Percentiles rank a stretch among this genome's conserved stretches.
Evolutionary conservation across 1,140 invertebrate genomes (phyloP).

Genomic region (Eupeodes corollae): DNA sequence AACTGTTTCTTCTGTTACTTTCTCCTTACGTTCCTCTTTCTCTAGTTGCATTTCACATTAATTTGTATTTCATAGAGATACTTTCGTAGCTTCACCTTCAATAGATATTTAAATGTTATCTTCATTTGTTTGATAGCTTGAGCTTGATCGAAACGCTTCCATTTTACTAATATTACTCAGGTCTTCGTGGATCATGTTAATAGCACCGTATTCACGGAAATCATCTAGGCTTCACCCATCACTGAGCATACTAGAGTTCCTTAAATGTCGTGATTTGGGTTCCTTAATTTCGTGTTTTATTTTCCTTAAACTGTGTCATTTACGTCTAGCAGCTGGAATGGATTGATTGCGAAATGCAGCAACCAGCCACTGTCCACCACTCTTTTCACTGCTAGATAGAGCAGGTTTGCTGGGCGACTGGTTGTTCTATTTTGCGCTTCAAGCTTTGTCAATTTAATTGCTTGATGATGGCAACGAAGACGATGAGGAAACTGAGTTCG

Average conservation of each 20-base stretch:
- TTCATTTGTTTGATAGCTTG: too few species aligned
- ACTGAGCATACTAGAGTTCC: slow-evolving; percentile 10
- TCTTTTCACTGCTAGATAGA: neutral
- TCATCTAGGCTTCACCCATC: slow-evolving; percentile 17
- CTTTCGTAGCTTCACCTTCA: neutral
- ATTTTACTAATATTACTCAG: slow-evolving; percentile 73
- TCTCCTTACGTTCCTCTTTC: too few species aligned
- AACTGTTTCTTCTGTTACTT: slow-evolving; percentile 1
- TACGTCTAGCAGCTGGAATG: neutral
- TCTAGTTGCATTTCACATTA: slow-evolving; percentile 3
- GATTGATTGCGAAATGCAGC: neutral
- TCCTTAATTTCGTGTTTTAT: too few species aligned
- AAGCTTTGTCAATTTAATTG: slow-evolving; percentile 15
- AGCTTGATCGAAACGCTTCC: slow-evolving; percentile 40
- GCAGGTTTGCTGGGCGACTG: neutral
- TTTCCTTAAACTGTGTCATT: too few species aligned
- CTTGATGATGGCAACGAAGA: slow-evolving; percentile 10
- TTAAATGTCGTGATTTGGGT: slow-evolving; percentile 3
- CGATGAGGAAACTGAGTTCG: slow-evolving; percentile 23
- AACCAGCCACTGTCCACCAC: slow-evolving; percentile 1
- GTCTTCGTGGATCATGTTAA: slow-evolving; percentile 56
- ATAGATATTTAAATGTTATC: slow-evolving; percentile 6
- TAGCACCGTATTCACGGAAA: slow-evolving; percentile 16
- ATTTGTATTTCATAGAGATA: slow-evolving; percentile 7
- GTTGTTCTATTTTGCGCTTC: slow-evolving; percentile 5